Conservation (phyloP, 1,140 invertebrate genomes). For the Olivierus martensii region DNA sequence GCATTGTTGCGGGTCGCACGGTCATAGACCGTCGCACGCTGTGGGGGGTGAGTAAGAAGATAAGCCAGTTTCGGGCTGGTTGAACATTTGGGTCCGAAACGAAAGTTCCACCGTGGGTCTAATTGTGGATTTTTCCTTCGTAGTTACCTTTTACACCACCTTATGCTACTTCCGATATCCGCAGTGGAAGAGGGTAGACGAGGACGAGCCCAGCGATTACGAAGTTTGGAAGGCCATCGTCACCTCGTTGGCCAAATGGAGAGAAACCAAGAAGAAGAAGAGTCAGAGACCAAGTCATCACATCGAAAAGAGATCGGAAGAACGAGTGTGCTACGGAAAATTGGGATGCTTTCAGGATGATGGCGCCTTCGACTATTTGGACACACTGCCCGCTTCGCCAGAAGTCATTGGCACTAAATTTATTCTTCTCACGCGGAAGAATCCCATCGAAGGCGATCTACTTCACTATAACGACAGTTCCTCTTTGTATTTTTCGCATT, state of each 20-base stretch:
- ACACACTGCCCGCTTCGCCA: constrained; percentile 56
- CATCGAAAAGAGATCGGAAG: constrained; percentile 27
- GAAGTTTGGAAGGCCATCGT: constrained; percentile 41
- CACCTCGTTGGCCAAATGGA: constrained; percentile 39
- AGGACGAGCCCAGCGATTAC: constrained; percentile 40
- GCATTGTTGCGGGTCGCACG: too few relatives aligned
- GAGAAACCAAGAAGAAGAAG: constrained; percentile 21
- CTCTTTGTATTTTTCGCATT: constrained; percentile 28
- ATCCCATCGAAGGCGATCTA: constrained; percentile 22
- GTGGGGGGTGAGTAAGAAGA: too few relatives aligned
- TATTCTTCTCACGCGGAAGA: constrained; percentile 34
- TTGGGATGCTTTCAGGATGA: constrained; percentile 88
- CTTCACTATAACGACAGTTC: constrained; percentile 15
- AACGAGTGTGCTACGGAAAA: constrained; percentile 71
- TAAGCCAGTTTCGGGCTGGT: too few relatives aligned
- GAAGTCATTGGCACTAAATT: constrained; percentile 50
- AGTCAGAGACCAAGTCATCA: neutral
- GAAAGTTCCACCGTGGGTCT: too few relatives aligned
- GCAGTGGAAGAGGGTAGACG: neutral
- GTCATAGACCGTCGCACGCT: too few relatives aligned
- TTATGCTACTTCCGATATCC: too few relatives aligned
- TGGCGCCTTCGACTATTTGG: constrained; percentile 78
- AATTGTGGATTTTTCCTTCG: too few relatives aligned
- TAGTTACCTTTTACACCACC: too few relatives aligned
- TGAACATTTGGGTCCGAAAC: too few relatives aligned